A percentile compares a stretch with the other conserved stretches of the same genome.
Evolutionary conservation across 2,888 invertebrate species (phyloP).

Genomic region (Trilocha varians): DNA sequence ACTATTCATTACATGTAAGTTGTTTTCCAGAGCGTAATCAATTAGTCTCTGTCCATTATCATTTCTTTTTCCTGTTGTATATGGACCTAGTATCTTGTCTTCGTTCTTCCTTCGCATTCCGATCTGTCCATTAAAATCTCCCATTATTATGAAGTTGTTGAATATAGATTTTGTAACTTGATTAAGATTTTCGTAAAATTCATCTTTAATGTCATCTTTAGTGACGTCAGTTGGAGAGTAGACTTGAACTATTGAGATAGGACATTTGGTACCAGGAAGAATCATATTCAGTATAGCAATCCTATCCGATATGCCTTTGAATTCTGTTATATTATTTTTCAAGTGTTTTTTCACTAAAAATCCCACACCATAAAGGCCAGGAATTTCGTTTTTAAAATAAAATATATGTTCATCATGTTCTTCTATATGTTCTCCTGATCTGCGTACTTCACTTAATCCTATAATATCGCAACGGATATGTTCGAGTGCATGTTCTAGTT

Average conservation of each 20-base stretch:
- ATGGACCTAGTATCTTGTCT: too few relatives aligned
- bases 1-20: too few relatives aligned
- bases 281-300: not conserved
- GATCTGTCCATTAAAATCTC: too few relatives aligned
- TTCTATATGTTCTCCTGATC: slow-evolving; percentile 15
- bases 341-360: slow-evolving; percentile 18
- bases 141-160: too few relatives aligned
- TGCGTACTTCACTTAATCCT: slow-evolving; percentile 15
- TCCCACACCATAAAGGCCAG: slow-evolving; percentile 17
- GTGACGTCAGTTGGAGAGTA: slow-evolving; percentile 8
- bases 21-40: too few relatives aligned
- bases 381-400: slow-evolving; percentile 15
- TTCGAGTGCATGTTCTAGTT: slow-evolving; percentile 10
- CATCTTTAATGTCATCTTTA: not conserved
- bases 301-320: slow-evolving; percentile 8
- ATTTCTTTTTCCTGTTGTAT: too few relatives aligned
- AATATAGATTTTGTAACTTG: too few relatives aligned
- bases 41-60: too few relatives aligned
- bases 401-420: slow-evolving; percentile 19
- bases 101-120: too few relatives aligned
- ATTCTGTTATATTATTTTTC: slow-evolving; percentile 17
- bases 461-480: slow-evolving; percentile 18
- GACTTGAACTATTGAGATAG: slow-evolving; percentile 7
- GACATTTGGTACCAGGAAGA: not conserved
- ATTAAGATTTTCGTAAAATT: not conserved